These are phyloP conservation scores for Phrynocephalus guinanensis DNA, from an alignment of 2,797 vertebrate species.

Conservation along the genomic window DNA sequence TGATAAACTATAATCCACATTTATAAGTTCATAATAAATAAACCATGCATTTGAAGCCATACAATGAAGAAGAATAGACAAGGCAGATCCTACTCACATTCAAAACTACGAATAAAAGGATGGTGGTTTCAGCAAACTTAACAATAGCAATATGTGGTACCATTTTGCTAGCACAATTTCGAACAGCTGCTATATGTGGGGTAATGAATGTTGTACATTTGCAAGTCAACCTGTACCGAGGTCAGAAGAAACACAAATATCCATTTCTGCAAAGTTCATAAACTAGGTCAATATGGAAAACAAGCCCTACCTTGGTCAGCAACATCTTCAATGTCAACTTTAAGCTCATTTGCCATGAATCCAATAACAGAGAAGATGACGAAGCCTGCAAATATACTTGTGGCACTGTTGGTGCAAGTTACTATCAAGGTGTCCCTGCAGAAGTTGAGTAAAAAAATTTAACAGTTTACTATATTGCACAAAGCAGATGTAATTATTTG, in stretches of 20 bases:
- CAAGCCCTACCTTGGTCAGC: slow-evolving; percentile 92
- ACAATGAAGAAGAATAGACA: background rate
- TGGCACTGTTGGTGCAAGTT: slow-evolving; percentile 96
- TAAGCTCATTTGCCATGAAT: slow-evolving; percentile 98
- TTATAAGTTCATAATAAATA: background rate
- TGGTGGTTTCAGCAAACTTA: background rate
- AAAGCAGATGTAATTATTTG: background rate
- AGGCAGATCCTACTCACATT: background rate
- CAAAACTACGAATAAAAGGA: background rate
- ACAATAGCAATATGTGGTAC: background rate
- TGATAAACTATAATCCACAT: background rate
- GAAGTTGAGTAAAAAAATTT: slow-evolving; percentile 21
- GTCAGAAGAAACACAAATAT: background rate
- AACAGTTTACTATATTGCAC: background rate
- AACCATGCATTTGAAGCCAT: background rate
- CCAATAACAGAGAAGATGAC: slow-evolving; percentile 99
- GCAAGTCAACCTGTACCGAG: background rate
- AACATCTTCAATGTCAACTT: slow-evolving; percentile 97
- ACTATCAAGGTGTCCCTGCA: slow-evolving; percentile 95
- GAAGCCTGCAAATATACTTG: slow-evolving; percentile 97
- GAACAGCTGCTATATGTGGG: background rate
- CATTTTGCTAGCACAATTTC: background rate
- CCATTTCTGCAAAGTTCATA: background rate
- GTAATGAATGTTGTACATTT: background rate
- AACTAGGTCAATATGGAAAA: background rate